Evolutionary conservation across 2,888 invertebrate species (phyloP).

Genomic region (Hipparchia semele): DNA sequence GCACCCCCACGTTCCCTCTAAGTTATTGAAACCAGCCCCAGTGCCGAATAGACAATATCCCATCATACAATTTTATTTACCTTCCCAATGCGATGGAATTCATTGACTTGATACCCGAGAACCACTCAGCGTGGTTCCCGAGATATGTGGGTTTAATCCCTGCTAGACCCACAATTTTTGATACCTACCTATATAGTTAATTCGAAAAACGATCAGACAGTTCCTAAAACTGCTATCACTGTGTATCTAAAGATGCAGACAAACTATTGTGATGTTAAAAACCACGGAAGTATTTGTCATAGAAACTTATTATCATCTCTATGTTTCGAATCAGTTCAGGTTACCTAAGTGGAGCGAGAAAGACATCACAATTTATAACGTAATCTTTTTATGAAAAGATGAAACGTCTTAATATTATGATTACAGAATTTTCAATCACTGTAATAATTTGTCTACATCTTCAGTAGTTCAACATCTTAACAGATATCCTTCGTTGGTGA

Average conservation of each 20-base stretch:
- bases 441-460: not conserved
- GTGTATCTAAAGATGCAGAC: not conserved
- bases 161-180: no score
- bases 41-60: not conserved
- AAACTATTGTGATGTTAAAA: not conserved
- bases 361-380: no score
- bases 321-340: no score
- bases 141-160: no score
- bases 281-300: no score
- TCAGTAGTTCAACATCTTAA: not conserved
- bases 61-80: not conserved
- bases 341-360: no score
- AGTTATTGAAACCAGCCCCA: not conserved
- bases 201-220: not conserved
- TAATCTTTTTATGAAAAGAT: no score
- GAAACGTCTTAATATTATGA: no score
- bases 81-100: not conserved
- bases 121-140: no score
- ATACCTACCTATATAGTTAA: no score
- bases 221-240: not conserved
- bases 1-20: not conserved
- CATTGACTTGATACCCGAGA: not conserved
- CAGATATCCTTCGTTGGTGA: no score
- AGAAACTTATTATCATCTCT: no score
- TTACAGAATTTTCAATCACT: not conserved